These are phyloP conservation scores for Amphimallon solstitiale DNA, from an alignment of 2,888 invertebrate genomes.

Conservation along the genomic window DNA sequence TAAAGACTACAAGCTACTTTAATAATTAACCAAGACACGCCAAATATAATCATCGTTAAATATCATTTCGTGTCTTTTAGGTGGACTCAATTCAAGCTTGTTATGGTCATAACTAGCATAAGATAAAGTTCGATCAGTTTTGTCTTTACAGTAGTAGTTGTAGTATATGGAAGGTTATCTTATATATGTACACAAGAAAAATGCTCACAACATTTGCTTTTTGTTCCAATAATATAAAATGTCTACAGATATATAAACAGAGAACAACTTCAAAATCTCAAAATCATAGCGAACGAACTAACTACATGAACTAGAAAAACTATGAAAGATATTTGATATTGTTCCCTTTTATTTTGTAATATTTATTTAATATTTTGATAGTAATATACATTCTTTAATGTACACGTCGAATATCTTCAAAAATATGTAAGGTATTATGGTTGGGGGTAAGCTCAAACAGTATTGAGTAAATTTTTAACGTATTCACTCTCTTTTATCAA, in stretches of 20 bases:
- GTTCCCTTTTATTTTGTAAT: constrained; percentile 19
- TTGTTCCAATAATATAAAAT: constrained; percentile 18
- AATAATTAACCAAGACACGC: too few species aligned
- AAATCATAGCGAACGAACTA: not conserved
- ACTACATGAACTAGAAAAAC: constrained; percentile 3
- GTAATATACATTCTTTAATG: constrained; percentile 10
- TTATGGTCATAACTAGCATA: too few species aligned
- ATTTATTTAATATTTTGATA: constrained; percentile 7
- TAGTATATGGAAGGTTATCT: constrained; percentile 9
- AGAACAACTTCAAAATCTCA: constrained; percentile 29
- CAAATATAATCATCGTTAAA: too few species aligned
- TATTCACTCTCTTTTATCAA: too few species aligned
- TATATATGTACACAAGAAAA: constrained; percentile 33
- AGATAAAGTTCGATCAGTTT: too few species aligned
- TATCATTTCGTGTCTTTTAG: too few species aligned
- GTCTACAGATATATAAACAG: constrained; percentile 18
- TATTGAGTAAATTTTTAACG: not conserved
- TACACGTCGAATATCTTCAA: not conserved
- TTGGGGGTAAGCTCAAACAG: constrained; percentile 26
- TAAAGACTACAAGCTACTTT: too few species aligned
- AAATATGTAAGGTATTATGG: not conserved
- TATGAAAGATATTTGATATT: constrained; percentile 31
- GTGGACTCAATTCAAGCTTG: too few species aligned
- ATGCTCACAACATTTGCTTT: not conserved
- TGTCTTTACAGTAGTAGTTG: not conserved